Evolutionary conservation across 2,113 vertebrate species (phyloP), one percentile per base, ranked within the genome.

Genomic region (Mungos mungo): DNA sequence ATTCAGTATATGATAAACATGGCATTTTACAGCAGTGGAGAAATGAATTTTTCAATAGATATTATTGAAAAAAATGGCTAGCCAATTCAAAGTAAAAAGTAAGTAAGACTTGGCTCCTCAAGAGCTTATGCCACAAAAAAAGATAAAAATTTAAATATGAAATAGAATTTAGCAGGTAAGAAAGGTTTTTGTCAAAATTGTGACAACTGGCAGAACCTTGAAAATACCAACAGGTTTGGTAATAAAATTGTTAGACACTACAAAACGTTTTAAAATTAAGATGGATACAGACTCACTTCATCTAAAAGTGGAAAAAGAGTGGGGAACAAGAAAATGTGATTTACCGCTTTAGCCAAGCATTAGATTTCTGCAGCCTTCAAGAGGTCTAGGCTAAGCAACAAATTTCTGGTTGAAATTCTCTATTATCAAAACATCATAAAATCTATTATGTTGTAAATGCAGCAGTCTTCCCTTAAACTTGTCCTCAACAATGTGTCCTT

Each of bases 361-460:
- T 82, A 13, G 10, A 33, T 80, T 33, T 16, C 77, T 45, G n/a
- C 0, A 38, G 45, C 52, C 12, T 93, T 82, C 68, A 72, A 74
- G 16, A 68, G 6, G 10, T 83, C 27, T n/a, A 45, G 14, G 60
- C 63, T 93, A 82, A 77, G 60, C 47, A 93, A 94, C 11, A 88
- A 50, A 86, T 74, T 94, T 89, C 60, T 83, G 45, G 5, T 45
- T 93, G 9, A 96, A 88, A 50, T 88, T 84, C 71, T 71, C 0
- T 65, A 93, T 60, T 54, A 93, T 71, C 57, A 92, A 97, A 93
- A 94, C 54, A 7, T n/a, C 65, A 88, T 57, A 5, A 65, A 94
- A 95, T 69, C 81, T 88, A 80, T 35, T 77, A 83, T 35, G 88
- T 93, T 85, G 19, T 1, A 92, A 92, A 90, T 71, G 9, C 11